Evolutionary conservation across 2,888 invertebrate species (phyloP).

Genomic region (Acanthopleura granulata): DNA sequence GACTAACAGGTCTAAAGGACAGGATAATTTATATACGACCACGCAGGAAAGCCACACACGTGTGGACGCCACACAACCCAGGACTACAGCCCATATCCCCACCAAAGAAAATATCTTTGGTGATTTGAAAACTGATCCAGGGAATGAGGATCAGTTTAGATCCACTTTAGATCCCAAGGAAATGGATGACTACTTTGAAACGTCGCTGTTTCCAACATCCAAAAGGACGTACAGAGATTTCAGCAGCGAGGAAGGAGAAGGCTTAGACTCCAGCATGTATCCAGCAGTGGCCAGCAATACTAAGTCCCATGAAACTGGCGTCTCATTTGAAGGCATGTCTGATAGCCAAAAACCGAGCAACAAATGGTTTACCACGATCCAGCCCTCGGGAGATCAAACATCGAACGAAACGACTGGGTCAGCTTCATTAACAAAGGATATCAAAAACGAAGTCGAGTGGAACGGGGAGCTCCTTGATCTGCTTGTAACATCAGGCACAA

Average conservation of each 20-base stretch:
- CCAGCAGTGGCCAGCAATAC: slow-evolving; percentile 10
- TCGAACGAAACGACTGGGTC: neutral
- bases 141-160: neutral
- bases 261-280: neutral
- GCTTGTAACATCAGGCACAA: neutral
- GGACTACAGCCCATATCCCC: neutral
- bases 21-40: no score
- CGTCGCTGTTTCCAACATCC: neutral
- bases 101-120: neutral
- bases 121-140: neutral
- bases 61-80: no score
- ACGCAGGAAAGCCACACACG: no score
- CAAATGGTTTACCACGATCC: neutral
- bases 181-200: slow-evolving; percentile 7
- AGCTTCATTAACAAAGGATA: neutral
- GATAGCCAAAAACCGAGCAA: no score
- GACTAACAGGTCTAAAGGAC: no score
- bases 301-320: neutral
- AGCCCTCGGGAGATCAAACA: neutral
- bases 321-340: neutral
- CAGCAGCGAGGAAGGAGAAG: neutral
- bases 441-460: neutral
- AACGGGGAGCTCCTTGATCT: neutral
- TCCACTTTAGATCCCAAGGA: neutral
- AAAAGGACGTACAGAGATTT: slow-evolving; percentile 11